Conservation (phyloP, 2,113 vertebrate genomes). For the Podocnemis expansa region DNA sequence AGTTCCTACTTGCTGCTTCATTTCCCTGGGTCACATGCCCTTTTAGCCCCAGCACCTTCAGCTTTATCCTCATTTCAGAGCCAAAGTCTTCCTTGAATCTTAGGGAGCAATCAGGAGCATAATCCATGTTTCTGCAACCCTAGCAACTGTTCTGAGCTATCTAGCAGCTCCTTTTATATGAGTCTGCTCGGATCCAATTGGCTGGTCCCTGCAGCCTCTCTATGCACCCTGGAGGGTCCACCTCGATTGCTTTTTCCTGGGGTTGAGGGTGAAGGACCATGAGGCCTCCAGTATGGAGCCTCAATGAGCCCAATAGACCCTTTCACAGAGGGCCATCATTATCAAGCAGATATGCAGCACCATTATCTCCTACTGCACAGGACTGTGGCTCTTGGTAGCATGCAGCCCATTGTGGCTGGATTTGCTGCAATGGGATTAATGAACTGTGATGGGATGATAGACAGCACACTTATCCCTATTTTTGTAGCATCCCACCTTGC, state of each 20-base stretch:
- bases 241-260: not conserved
- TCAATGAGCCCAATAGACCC: not conserved
- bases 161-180: not conserved
- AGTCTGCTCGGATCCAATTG: not conserved
- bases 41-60: not conserved
- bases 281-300: not conserved
- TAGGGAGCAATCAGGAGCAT: not conserved
- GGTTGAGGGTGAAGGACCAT: not conserved
- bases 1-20: not conserved
- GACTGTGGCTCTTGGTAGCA: not conserved
- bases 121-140: not conserved
- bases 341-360: not conserved
- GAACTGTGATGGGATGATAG: not conserved
- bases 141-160: not conserved
- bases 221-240: not conserved
- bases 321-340: not conserved
- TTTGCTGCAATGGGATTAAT: not conserved
- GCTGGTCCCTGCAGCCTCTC: not conserved
- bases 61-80: not conserved
- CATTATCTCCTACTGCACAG: too few relatives aligned
- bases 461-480: not conserved
- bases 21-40: not conserved
- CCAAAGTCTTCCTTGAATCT: not conserved
- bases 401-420: not conserved
- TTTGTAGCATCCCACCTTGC: not conserved